Evolutionary conservation across 2,888 invertebrate genomes (phyloP).

Genomic region (Acanthacorydalis orientalis): DNA sequence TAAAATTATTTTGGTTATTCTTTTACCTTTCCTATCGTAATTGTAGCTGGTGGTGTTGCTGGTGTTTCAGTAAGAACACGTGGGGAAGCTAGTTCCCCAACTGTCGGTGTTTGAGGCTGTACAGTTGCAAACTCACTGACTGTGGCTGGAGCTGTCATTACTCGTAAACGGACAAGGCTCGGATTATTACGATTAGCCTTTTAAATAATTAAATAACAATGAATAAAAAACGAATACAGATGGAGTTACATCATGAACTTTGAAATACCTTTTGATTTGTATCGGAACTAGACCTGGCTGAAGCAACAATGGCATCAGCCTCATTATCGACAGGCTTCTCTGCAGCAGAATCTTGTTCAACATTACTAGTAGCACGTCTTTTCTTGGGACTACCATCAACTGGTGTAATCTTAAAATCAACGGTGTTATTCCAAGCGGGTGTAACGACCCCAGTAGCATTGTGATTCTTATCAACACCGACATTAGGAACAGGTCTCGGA

Average conservation of each 20-base stretch:
- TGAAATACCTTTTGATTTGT: conserved; percentile 14
- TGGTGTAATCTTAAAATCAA: conserved; percentile 5
- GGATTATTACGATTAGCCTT: conserved; percentile 16
- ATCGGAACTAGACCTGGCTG: conserved; percentile 31
- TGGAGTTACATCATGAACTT: background rate
- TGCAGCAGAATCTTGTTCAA: conserved; percentile 5
- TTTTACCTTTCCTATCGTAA: background rate
- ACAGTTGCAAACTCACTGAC: conserved; percentile 17
- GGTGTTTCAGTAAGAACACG: conserved; percentile 5
- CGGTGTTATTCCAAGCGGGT: conserved; percentile 11
- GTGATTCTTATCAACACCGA: conserved; percentile 43
- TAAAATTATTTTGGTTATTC: too few species aligned
- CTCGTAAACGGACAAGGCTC: conserved; percentile 54
- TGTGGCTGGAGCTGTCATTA: conserved; percentile 46
- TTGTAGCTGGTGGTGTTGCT: conserved; percentile 3
- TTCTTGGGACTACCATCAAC: conserved; percentile 8
- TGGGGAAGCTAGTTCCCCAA: conserved; percentile 5
- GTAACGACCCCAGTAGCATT: conserved; percentile 38
- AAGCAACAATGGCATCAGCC: conserved; percentile 37
- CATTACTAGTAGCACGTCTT: conserved; percentile 3
- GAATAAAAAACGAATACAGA: background rate
- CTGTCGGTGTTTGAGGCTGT: conserved; percentile 5
- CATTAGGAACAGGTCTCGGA: conserved; percentile 17
- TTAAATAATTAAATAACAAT: background rate
- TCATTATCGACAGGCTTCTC: conserved; percentile 39